Conservation (phyloP, 2,888 invertebrate genomes). For the Cistogaster globosa region DNA sequence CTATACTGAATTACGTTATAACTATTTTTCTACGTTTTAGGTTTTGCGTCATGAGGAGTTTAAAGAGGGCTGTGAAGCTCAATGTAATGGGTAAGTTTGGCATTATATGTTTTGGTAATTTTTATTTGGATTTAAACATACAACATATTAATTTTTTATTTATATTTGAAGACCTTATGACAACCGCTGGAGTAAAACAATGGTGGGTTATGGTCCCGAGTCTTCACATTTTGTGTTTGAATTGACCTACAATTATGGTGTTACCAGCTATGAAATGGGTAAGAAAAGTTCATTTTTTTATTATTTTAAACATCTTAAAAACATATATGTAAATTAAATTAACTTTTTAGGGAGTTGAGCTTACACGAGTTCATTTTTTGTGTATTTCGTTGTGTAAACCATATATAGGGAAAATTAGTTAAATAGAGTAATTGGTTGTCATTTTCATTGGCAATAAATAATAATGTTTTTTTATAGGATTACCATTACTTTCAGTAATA, state of each 20-base stretch:
- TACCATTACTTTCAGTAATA: too few relatives aligned
- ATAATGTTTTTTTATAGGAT: too few relatives aligned
- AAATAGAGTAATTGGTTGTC: too few relatives aligned
- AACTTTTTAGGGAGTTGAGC: too few relatives aligned
- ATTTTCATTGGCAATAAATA: too few relatives aligned
- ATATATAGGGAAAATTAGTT: too few relatives aligned
- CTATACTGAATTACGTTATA: too few relatives aligned
- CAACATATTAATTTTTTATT: neutral
- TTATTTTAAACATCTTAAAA: neutral
- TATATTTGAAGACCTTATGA: constrained; percentile 92
- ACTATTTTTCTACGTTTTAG: constrained; percentile 82
- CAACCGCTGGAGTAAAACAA: constrained; percentile 99
- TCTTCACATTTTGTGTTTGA: constrained; percentile 97
- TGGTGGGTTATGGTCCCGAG: constrained; percentile 99
- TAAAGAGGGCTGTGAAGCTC: constrained; percentile 96
- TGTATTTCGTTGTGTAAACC: too few relatives aligned
- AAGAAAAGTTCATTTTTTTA: constrained; percentile 25
- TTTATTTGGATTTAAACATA: constrained; percentile 22
- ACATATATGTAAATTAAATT: too few relatives aligned
- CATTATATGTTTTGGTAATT: too few relatives aligned
- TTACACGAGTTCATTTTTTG: too few relatives aligned
- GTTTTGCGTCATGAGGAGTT: constrained; percentile 98
- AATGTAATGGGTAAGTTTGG: constrained; percentile 94
- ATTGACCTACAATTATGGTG: constrained; percentile 98
- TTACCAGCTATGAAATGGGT: constrained; percentile 93